Percentiles rank a stretch among this genome's conserved stretches.
phyloP scores from a whole-genome alignment of 2,113 vertebrate genomes.

The Oreochromis aureus region DNA sequence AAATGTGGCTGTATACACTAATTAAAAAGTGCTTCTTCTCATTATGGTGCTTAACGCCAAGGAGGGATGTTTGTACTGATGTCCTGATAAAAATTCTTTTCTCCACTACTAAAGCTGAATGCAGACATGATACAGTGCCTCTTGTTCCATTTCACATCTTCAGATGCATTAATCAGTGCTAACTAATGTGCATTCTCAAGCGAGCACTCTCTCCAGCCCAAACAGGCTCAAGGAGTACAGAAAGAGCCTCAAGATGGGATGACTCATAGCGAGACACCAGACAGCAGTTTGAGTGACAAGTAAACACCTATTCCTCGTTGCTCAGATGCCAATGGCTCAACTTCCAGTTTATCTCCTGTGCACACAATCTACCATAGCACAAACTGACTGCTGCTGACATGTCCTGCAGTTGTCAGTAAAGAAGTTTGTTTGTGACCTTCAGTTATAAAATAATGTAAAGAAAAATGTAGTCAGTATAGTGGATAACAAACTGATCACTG shows the following conservation, averaged over 20 bases:
- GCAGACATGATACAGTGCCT: neutral
- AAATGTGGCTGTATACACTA: neutral
- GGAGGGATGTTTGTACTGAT: neutral
- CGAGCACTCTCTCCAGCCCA: neutral
- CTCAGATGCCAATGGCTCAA: neutral
- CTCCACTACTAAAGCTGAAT: neutral
- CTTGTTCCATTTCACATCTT: neutral
- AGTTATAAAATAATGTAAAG: neutral
- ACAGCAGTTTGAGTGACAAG: neutral
- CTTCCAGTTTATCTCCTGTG: neutral
- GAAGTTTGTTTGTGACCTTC: neutral
- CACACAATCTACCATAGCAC: neutral
- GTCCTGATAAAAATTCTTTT: neutral
- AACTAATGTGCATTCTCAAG: neutral
- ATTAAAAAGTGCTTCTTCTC: conserved; percentile 28
- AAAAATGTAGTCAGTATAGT: neutral
- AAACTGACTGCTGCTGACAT: neutral
- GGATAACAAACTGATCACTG: neutral
- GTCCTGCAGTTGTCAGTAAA: neutral
- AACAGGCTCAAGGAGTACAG: neutral
- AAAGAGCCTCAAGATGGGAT: neutral
- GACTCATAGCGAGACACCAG: conserved; percentile 21
- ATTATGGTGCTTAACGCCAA: neutral
- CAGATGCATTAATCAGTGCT: neutral
- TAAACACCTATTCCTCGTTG: neutral